Evolutionary conservation across 2,797 vertebrate species (phyloP), one percentile per base, ranked within the genome.

Genomic region (Enteromius radiatus): DNA sequence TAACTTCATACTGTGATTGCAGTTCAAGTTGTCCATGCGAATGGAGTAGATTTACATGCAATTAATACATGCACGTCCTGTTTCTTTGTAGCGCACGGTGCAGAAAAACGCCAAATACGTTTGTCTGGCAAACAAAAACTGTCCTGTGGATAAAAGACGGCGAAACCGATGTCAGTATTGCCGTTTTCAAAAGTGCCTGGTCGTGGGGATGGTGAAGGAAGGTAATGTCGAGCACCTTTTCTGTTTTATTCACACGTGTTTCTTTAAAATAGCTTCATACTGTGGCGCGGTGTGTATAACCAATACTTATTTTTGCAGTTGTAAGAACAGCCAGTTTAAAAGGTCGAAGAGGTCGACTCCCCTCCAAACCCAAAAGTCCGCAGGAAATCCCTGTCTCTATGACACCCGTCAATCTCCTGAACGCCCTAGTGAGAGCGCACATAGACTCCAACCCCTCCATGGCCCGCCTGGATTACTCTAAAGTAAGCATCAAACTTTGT

Each of bases 61-160:
- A 65, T 64, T 74, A 65, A 74, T 19, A 5, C 19, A 21, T 77
- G 36, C 52, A 21, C 77, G 9, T 74, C 10, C 68, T 78, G 59
- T 84, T 59, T 81, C 56, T 84, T 67, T 78, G 26, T 26, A 98
- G 98, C 96, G 97, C 86, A 99, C 97, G 0, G 97, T 98, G 83
- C 97, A 98, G 93, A 99, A 99, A 94, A 98, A 98, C 71, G 97
- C 97, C 83, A 98, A 97, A 88, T 99, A 99, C 68, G 96, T 98
- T 84, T 99, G 97, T 87, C 90, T 99, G 93, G 97, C 97, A 33
- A 96, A 97, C 90, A 97, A 97, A 92, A 97, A 95, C 91, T 98
- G 97, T 91, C 97, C 96, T 0, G 97, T 99, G 89, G 98, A 99
- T 94, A 98, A 98, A 87, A 95, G 97, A 84, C 94, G 97, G 86